These are phyloP conservation scores for Corvus moneduloides DNA, from an alignment of 2,113 vertebrate genomes.

Conservation along the genomic window DNA sequence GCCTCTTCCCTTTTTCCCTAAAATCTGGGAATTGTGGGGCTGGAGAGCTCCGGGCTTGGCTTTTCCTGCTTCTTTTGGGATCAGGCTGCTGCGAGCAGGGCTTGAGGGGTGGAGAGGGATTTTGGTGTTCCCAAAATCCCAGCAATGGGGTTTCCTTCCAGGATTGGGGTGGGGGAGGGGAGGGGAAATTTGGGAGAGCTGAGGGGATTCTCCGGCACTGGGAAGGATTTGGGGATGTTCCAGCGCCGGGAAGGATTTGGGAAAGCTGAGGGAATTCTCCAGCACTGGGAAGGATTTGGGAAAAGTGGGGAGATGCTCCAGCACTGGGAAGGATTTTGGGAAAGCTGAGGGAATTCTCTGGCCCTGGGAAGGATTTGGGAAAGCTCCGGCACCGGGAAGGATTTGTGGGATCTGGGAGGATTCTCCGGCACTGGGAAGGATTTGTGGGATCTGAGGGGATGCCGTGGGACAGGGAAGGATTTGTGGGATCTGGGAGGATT, in stretches of 20 bases:
- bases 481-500: no score
- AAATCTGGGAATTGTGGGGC: accelerated
- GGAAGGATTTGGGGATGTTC: neutral
- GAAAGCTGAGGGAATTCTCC: no score
- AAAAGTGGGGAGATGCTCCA: no score
- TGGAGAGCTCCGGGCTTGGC: neutral
- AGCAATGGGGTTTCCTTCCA: neutral
- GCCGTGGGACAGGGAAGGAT: no score
- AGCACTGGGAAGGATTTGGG: no score
- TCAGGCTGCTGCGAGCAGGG: accelerated
- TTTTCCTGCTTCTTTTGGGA: neutral
- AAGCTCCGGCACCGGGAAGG: neutral
- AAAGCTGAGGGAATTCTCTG: no score
- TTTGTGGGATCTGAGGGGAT: no score
- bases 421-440: neutral
- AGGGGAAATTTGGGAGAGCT: neutral
- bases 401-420: no score
- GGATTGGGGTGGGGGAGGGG: no score
- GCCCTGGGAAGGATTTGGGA: neutral
- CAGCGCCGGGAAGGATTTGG: neutral
- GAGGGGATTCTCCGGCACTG: no score
- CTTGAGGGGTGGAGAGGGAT: no score
- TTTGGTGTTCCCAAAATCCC: neutral
- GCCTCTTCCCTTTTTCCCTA: neutral
- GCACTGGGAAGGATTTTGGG: neutral